These are phyloP conservation scores for Melitaea athalia DNA, from an alignment of 2,888 invertebrate genomes.

Conservation along the genomic window DNA sequence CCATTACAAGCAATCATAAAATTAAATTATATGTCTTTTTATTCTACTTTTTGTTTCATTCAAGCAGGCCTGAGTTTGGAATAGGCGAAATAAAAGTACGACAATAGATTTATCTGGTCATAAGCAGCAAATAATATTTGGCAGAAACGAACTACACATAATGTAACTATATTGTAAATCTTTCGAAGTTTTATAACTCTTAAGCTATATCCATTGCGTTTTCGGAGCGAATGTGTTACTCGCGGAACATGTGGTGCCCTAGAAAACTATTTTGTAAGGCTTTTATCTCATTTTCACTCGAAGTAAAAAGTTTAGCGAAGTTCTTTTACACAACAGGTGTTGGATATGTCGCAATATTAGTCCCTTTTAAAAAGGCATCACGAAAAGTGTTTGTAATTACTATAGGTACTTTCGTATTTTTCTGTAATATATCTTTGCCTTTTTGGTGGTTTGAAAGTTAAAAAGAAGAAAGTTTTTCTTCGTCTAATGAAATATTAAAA, in stretches of 20 bases:
- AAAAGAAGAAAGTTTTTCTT: constrained; percentile 20
- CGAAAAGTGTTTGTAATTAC: constrained; percentile 46
- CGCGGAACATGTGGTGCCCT: constrained; percentile 73
- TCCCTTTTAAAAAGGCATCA: constrained; percentile 51
- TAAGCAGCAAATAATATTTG: background rate
- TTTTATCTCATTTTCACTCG: constrained; percentile 77
- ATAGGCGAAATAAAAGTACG: no score
- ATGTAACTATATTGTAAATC: constrained; percentile 19
- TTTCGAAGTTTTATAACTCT: constrained; percentile 22
- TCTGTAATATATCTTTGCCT: constrained; percentile 35
- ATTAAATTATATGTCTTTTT: no score
- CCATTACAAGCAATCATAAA: no score
- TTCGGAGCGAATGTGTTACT: constrained; percentile 65
- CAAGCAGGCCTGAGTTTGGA: no score
- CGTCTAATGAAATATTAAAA: constrained; percentile 21
- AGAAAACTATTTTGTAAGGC: constrained; percentile 78
- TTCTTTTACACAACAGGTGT: constrained; percentile 78
- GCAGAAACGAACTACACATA: background rate
- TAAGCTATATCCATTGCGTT: constrained; percentile 51
- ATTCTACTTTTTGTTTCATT: no score
- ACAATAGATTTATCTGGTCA: no score
- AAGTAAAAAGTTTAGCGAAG: constrained; percentile 75
- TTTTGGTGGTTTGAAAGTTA: constrained; percentile 19
- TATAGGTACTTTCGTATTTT: constrained; percentile 38
- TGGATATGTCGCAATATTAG: constrained; percentile 65